Percentiles rank a stretch among this genome's conserved stretches.
Evolutionary conservation across 2,113 vertebrate species (phyloP).

Genomic region (Kryptolebias marmoratus): DNA sequence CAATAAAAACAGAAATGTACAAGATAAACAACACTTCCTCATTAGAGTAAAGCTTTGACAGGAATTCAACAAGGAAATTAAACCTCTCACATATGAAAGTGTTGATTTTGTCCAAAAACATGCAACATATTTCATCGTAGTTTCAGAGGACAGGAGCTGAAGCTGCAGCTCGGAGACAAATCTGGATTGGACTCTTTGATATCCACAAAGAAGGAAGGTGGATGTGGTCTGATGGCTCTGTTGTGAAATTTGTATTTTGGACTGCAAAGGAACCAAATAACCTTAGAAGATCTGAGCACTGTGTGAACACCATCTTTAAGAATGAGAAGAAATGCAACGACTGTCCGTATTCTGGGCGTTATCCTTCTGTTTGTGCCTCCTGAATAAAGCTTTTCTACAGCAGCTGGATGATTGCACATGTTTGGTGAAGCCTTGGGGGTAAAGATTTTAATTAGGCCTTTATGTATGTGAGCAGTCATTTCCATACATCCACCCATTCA

Average conservation of each 20-base stretch:
- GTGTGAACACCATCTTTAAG: background rate
- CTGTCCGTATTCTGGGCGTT: accelerated
- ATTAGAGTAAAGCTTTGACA: too few relatives aligned
- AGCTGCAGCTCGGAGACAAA: too few relatives aligned
- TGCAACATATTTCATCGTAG: background rate
- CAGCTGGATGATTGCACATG: background rate
- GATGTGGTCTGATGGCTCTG: constrained; percentile 41
- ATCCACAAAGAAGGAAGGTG: background rate
- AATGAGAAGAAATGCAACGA: background rate
- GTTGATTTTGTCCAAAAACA: too few relatives aligned
- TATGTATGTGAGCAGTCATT: too few relatives aligned
- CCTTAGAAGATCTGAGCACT: accelerated
- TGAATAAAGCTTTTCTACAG: background rate
- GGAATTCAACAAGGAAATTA: too few relatives aligned
- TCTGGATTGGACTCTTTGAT: constrained; percentile 31
- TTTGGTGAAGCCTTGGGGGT: too few relatives aligned
- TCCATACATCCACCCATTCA: too few relatives aligned
- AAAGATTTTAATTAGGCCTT: too few relatives aligned
- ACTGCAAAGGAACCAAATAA: accelerated
- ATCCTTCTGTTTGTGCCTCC: constrained; percentile 6
- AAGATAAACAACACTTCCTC: too few relatives aligned
- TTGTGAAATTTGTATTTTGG: background rate
- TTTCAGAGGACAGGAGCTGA: too few relatives aligned
- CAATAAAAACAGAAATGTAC: too few relatives aligned
- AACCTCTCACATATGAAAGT: too few relatives aligned